Percentiles rank a stretch among this genome's conserved stretches.
Conservation (phyloP, 2,888 invertebrate species). For the Antheraea yamamai region DNA sequence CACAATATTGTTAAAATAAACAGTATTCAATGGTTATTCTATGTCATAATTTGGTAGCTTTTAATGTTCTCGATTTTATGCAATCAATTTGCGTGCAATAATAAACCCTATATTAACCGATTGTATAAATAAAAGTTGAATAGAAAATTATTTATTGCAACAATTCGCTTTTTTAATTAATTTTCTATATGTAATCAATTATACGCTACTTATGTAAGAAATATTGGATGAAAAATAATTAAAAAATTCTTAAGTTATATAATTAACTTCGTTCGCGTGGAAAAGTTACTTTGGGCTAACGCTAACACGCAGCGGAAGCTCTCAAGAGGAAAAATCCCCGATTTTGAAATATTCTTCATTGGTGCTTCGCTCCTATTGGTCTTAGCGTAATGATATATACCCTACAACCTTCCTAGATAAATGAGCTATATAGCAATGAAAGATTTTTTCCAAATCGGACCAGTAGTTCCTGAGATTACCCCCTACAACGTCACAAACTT, state of each 20-base stretch:
- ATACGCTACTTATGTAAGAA: slow-evolving; percentile 14
- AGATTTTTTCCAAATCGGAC: too few relatives aligned
- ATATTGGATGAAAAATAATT: not conserved
- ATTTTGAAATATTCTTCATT: too few relatives aligned
- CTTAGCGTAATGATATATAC: too few relatives aligned
- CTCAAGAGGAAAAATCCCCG: too few relatives aligned
- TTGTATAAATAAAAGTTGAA: not conserved
- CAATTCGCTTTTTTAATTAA: not conserved
- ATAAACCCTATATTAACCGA: not conserved
- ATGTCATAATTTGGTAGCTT: not conserved
- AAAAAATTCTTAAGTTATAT: not conserved
- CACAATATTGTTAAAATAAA: not conserved
- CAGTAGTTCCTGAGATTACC: too few relatives aligned
- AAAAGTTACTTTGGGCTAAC: too few relatives aligned
- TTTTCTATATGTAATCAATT: slow-evolving; percentile 32
- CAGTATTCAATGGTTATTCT: not conserved
- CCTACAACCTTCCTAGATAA: too few relatives aligned
- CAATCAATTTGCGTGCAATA: slow-evolving; percentile 3
- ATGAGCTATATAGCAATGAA: too few relatives aligned
- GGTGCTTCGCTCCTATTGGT: too few relatives aligned
- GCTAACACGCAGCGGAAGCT: too few relatives aligned
- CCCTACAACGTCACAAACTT: too few relatives aligned
- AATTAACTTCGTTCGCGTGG: too few relatives aligned
- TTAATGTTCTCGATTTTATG: not conserved
- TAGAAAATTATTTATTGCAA: not conserved